A percentile compares a stretch with the other conserved stretches of the same genome.
Conservation (phyloP, 2,888 invertebrate species). For the Adelognathus sp. region DNA sequence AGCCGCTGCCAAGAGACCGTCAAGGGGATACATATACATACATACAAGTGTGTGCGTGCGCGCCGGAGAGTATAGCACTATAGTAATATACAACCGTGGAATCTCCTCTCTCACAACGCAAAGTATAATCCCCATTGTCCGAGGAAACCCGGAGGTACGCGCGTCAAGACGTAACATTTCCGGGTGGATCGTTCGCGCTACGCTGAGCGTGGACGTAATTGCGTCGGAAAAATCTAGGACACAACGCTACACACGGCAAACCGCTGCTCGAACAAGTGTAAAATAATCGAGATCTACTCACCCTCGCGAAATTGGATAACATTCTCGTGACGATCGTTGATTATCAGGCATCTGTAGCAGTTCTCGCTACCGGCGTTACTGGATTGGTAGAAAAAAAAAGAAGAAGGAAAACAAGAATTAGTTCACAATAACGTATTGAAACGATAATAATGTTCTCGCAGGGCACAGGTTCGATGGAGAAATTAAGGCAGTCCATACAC, state of each 20-base stretch:
- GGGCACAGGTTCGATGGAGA: too few relatives aligned
- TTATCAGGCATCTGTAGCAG: conserved; percentile 83
- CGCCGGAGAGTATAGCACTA: conserved; percentile 15
- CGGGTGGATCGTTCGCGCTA: conserved; percentile 20
- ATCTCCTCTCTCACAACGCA: conserved; percentile 51
- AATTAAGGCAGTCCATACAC: too few relatives aligned
- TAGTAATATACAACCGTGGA: conserved; percentile 43
- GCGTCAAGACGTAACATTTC: neutral
- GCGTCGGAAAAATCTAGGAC: neutral
- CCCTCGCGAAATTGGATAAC: conserved; percentile 84
- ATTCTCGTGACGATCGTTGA: conserved; percentile 82
- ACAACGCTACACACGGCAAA: neutral
- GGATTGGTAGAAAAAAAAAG: conserved; percentile 64
- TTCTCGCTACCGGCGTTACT: conserved; percentile 73
- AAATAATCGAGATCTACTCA: conserved; percentile 76
- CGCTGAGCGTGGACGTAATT: conserved; percentile 23
- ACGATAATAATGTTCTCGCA: too few relatives aligned
- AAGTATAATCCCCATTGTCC: conserved; percentile 52
- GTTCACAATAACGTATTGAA: neutral
- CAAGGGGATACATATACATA: conserved; percentile 47
- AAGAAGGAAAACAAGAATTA: neutral
- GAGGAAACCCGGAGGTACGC: neutral
- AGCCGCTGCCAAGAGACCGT: conserved; percentile 47
- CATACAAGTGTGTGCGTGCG: conserved; percentile 4
- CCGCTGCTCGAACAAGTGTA: neutral